A percentile compares a stretch with the other conserved stretches of the same genome.
Evolutionary conservation across 2,888 invertebrate species (phyloP).

Genomic region (Julus scandinavius): DNA sequence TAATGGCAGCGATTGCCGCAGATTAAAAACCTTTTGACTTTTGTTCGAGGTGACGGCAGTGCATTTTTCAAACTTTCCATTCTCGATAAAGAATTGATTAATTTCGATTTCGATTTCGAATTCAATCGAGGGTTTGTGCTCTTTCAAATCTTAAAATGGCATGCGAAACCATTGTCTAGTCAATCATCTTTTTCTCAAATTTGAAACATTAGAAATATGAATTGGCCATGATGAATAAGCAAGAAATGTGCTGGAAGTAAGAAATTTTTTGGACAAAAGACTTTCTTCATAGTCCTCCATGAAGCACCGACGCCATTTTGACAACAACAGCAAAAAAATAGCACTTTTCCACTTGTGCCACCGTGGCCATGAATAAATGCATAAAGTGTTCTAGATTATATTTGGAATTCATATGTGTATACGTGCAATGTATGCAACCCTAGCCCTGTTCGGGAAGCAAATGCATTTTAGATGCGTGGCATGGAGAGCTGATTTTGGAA

Average conservation of each 20-base stretch:
- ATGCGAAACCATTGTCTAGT: neutral
- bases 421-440: neutral
- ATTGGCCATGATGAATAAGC: neutral
- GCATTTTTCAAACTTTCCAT: neutral
- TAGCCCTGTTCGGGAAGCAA: neutral
- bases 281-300: neutral
- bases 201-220: neutral
- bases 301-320: neutral
- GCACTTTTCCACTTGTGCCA: neutral
- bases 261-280: neutral
- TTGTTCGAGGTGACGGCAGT: neutral
- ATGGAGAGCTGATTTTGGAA: constrained; percentile 4
- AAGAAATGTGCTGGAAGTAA: neutral
- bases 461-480: neutral
- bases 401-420: neutral
- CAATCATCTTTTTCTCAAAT: constrained; percentile 23
- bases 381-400: neutral
- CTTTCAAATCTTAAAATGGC: constrained; percentile 25
- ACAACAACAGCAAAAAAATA: neutral
- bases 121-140: neutral
- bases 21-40: constrained; percentile 39
- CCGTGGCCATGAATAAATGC: constrained; percentile 27
- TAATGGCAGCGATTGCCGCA: constrained; percentile 10
- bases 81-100: neutral
- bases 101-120: neutral